Evolutionary conservation across 2,797 vertebrate genomes (phyloP).

Genomic region (Spinibarbus caldwelli): DNA sequence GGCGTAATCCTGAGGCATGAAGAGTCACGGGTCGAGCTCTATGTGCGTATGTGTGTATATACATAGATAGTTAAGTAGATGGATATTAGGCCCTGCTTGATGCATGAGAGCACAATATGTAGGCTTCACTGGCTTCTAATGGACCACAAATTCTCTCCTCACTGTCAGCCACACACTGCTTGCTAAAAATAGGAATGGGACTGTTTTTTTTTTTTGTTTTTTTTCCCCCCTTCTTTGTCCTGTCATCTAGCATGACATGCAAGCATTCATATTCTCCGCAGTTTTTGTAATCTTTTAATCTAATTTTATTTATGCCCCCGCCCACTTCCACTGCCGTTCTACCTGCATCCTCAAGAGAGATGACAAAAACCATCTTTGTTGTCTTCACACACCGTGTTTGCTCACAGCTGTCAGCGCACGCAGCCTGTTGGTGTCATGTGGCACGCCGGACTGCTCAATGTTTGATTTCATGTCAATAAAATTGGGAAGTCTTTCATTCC

Average conservation of each 20-base stretch:
- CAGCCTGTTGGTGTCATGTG: constrained; percentile 22
- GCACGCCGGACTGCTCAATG: constrained; percentile 9
- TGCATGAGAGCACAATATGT: constrained; percentile 66
- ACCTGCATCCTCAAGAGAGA: constrained; percentile 40
- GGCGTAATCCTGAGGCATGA: neutral
- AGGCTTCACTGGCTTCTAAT: constrained; percentile 69
- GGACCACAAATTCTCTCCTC: constrained; percentile 67
- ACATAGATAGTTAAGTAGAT: constrained; percentile 32
- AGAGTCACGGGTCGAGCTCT: neutral
- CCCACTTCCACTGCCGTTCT: neutral
- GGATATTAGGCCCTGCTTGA: constrained; percentile 36
- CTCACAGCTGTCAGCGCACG: constrained; percentile 35
- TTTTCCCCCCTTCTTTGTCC: constrained; percentile 3
- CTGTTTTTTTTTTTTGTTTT: neutral
- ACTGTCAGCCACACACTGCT: constrained; percentile 55
- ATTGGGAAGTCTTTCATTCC: neutral
- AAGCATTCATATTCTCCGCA: neutral
- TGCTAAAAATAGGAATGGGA: constrained; percentile 43
- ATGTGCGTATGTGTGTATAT: neutral
- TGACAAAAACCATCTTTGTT: constrained; percentile 5
- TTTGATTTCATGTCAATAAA: constrained; percentile 28
- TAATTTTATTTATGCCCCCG: constrained; percentile 34
- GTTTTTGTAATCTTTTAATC: constrained; percentile 50
- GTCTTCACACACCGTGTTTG: constrained; percentile 36
- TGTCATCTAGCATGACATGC: constrained; percentile 36